Evolutionary conservation across 2,888 invertebrate genomes (phyloP), one percentile per base, ranked within the genome.

Genomic region (Melieria picta): DNA sequence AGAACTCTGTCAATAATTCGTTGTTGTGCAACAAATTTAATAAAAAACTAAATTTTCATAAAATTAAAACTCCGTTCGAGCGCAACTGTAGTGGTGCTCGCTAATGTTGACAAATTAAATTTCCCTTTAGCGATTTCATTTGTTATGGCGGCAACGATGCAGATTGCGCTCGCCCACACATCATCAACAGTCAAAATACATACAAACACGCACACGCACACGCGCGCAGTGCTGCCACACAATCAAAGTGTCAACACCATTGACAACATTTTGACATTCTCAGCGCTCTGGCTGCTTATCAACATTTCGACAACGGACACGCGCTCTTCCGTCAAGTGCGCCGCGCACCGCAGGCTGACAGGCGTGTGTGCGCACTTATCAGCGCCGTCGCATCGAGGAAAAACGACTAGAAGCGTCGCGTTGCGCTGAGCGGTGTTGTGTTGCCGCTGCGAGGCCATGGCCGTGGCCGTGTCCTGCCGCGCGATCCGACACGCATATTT

Each of bases 161-260:
- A 57, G 30, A 57, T 9, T 43, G 13, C 48, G 45, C 58, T 7
- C 42, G 43, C 66, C 43, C 42, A 50, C 63, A 52, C 5, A 50
- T 7, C 10, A 6, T 30, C 30, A 7, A 5, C 9, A 58, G 42
- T 42, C 30, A 42, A 58, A 58, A 30, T 30, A 30, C 30, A 30
- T 30, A 30, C 30, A 30, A 30, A 30, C 30, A 30, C 3, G 3
- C 30, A 16, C n/a, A n/a, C n/a, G n/a, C n/a, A 16, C 16, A 16
- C 1, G 56, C 43, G 45, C 16, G 42, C 13, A 46, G 46, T 43
- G 67, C 61, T 67, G 46, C 67, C 67, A 60, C 52, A 16, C 67
- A 67, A 67, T 67, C 60, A 67, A 67, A 67, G 60, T 67, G 67
- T 61, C 67, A 66, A 67, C 67, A 67, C 45, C 50, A 60, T 67